phyloP scores from a whole-genome alignment of 30 jellyfish, hydroid and myxozoan genomes.

The Hydractinia symbiolongicarpus region DNA sequence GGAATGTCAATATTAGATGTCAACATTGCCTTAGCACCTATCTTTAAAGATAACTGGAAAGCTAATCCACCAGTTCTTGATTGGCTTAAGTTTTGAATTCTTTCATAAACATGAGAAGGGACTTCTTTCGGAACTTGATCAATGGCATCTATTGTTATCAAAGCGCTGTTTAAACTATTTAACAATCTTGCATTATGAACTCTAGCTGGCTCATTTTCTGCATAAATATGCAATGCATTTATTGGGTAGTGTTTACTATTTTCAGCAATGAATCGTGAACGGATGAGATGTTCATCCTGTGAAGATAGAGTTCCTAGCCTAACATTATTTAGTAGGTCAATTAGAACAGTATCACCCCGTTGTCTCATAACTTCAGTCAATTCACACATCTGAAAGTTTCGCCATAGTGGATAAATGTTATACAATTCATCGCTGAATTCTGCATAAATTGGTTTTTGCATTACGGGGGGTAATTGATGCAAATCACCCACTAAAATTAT shows the following conservation, averaged over 20 bases:
- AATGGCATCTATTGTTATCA: not conserved
- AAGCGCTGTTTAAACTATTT: not conserved
- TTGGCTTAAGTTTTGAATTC: slow-evolving; percentile 1
- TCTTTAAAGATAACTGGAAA: not conserved
- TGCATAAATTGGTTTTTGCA: slow-evolving; percentile 9
- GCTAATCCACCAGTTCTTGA: slow-evolving; percentile 19
- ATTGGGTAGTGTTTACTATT: not conserved
- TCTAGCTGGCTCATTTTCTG: slow-evolving; percentile 20
- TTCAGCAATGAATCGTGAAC: not conserved
- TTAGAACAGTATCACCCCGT: not conserved
- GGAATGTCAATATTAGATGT: no score
- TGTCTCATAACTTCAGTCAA: slow-evolving; percentile 35
- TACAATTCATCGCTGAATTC: not conserved
- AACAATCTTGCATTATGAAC: slow-evolving; percentile 13
- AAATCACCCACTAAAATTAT: slow-evolving; percentile 9
- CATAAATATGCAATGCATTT: slow-evolving; percentile 13
- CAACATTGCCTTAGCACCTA: not conserved
- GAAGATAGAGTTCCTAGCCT: slow-evolving; percentile 3
- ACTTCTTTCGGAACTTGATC: slow-evolving; percentile 15
- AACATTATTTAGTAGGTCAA: slow-evolving; percentile 5
- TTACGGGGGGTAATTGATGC: not conserved
- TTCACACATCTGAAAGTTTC: slow-evolving; percentile 24
- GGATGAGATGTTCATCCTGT: not conserved
- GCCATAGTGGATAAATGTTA: slow-evolving; percentile 4
- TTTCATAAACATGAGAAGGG: slow-evolving; percentile 14